Conservation (phyloP, 2,113 vertebrate genomes). For the Brevimyrus niger region DNA sequence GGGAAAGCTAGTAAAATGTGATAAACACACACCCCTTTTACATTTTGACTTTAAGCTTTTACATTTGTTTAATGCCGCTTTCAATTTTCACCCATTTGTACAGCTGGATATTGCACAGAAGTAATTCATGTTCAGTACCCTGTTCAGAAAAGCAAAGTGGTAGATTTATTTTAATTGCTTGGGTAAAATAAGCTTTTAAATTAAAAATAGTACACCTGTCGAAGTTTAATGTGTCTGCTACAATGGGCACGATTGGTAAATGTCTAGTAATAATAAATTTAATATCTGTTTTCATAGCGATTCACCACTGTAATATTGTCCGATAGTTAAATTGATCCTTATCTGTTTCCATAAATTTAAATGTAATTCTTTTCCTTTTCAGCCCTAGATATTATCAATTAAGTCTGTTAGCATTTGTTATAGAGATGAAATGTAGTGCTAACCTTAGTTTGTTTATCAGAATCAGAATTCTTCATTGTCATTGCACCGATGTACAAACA, state of each 20-base stretch:
- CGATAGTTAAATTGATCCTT: background rate
- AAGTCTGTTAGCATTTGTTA: background rate
- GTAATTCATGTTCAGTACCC: background rate
- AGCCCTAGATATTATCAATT: background rate
- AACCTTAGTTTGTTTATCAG: background rate
- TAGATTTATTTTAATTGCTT: conserved; percentile 2
- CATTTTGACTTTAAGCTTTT: background rate
- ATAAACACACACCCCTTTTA: background rate
- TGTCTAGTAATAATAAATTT: background rate
- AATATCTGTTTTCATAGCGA: background rate
- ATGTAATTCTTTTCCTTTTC: background rate
- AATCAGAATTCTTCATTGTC: background rate
- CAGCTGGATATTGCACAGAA: background rate
- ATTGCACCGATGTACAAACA: background rate
- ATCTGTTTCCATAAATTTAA: background rate
- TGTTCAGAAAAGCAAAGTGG: background rate
- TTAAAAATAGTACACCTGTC: background rate
- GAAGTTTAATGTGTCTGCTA: background rate
- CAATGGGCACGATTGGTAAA: background rate
- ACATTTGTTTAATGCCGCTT: background rate
- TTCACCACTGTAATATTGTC: background rate
- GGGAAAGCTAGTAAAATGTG: background rate
- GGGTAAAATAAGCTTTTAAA: background rate
- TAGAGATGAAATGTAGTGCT: background rate
- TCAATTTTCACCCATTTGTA: background rate